Evolutionary conservation across 2,888 invertebrate species (phyloP).

Genomic region (Lasioglossum oenotherae): DNA sequence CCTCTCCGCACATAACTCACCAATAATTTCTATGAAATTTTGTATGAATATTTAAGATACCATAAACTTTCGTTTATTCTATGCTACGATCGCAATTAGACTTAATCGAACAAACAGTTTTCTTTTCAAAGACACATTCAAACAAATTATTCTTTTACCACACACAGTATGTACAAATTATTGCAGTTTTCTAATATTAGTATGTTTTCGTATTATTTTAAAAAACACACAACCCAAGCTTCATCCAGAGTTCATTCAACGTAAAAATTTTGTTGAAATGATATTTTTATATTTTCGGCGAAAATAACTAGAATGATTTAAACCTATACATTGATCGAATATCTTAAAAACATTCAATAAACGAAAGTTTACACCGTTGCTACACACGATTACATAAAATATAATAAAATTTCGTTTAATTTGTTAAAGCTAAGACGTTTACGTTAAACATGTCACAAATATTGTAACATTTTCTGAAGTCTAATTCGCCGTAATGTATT

Average conservation of each 20-base stretch:
- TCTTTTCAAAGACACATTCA: constrained; percentile 11
- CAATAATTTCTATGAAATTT: constrained; percentile 26
- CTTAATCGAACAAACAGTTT: constrained; percentile 14
- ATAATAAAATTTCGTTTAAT: constrained; percentile 32
- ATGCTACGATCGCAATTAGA: constrained; percentile 4
- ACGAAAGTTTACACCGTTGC: constrained; percentile 40
- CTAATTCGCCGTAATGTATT: constrained; percentile 8
- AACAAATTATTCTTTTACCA: neutral
- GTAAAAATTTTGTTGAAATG: neutral
- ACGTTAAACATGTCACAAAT: constrained; percentile 19
- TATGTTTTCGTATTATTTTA: neutral
- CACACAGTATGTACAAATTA: constrained; percentile 7
- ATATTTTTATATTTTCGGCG: neutral
- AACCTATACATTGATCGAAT: neutral
- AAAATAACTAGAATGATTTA: constrained; percentile 5
- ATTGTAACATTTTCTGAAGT: constrained; percentile 23
- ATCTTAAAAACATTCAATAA: neutral
- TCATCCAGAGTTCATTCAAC: neutral
- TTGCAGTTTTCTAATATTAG: neutral
- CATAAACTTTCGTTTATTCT: constrained; percentile 42
- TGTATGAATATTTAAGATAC: constrained; percentile 9
- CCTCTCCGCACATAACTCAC: constrained; percentile 4
- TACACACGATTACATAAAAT: neutral
- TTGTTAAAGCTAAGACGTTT: constrained; percentile 33
- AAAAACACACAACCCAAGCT: neutral